A percentile compares a stretch with the other conserved stretches of the same genome.
These are phyloP conservation scores for Phalloptychus januarius DNA, from an alignment of 2,797 vertebrate genomes.

Conservation along the genomic window DNA sequence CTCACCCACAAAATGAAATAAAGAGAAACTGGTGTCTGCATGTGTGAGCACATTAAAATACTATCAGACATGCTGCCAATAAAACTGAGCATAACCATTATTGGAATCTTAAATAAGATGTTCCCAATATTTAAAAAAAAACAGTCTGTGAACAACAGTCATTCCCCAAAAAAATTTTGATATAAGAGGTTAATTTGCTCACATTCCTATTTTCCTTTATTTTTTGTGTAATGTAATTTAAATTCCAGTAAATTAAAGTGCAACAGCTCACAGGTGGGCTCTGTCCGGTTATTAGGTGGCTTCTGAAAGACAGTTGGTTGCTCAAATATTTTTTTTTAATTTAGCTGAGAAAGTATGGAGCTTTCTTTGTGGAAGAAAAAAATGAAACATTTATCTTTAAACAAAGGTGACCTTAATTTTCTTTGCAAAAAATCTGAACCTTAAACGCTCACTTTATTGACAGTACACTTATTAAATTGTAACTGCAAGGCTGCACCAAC, in stretches of 20 bases:
- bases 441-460: no score
- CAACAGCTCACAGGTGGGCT: slow-evolving; percentile 1
- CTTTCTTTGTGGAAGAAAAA: not conserved
- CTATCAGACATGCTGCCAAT: not conserved
- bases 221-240: not conserved
- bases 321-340: not conserved
- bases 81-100: not conserved
- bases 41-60: not conserved
- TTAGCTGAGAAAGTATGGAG: not conserved
- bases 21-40: not conserved
- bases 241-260: slow-evolving; percentile 12
- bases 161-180: not conserved
- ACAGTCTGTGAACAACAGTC: not conserved
- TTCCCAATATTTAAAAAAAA: not conserved
- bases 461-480: no score
- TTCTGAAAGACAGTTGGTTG: not conserved
- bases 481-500: not conserved
- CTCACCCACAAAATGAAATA: not conserved
- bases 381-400: not conserved
- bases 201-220: not conserved
- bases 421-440: no score
- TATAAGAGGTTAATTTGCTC: not conserved
- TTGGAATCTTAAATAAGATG: not conserved
- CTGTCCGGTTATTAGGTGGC: not conserved
- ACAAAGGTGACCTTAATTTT: not conserved